Conservation (phyloP, 2,888 invertebrate genomes). For the Stomorhina lunata region DNA sequence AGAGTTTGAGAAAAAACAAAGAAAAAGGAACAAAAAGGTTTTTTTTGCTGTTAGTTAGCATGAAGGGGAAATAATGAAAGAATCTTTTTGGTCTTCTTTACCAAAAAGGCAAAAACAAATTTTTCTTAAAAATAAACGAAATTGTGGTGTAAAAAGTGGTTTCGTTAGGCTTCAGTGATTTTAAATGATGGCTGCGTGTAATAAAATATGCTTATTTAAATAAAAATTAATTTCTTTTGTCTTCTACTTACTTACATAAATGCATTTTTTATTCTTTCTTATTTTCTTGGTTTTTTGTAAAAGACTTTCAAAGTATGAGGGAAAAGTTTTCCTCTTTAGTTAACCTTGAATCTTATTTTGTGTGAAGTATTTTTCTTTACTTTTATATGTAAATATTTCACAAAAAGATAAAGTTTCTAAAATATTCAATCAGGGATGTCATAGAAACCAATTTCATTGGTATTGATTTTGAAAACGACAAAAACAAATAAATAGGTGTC, state of each 20-base stretch:
- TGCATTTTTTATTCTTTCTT: background rate
- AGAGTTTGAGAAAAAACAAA: background rate
- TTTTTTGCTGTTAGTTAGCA: background rate
- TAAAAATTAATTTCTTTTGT: conserved; percentile 64
- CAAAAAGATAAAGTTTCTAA: too few relatives aligned
- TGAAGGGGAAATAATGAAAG: background rate
- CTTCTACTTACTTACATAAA: background rate
- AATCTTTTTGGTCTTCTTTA: conserved; percentile 12
- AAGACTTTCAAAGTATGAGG: background rate
- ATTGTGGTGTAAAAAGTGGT: conserved; percentile 56
- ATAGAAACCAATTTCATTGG: too few relatives aligned
- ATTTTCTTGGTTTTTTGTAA: background rate
- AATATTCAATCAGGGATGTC: too few relatives aligned
- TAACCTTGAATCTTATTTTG: conserved; percentile 54
- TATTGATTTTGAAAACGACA: too few relatives aligned
- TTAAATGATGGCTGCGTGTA: conserved; percentile 67
- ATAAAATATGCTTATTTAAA: conserved; percentile 66
- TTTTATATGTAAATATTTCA: too few relatives aligned
- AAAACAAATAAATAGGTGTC: too few relatives aligned
- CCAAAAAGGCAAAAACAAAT: background rate
- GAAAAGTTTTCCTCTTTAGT: conserved; percentile 2
- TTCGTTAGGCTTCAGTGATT: conserved; percentile 65
- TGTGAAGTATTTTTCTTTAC: background rate
- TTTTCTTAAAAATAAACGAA: conserved; percentile 6
- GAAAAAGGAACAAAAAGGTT: background rate